Conservation (phyloP, 1,140 invertebrate species). For the Neodiprion pinetum region DNA sequence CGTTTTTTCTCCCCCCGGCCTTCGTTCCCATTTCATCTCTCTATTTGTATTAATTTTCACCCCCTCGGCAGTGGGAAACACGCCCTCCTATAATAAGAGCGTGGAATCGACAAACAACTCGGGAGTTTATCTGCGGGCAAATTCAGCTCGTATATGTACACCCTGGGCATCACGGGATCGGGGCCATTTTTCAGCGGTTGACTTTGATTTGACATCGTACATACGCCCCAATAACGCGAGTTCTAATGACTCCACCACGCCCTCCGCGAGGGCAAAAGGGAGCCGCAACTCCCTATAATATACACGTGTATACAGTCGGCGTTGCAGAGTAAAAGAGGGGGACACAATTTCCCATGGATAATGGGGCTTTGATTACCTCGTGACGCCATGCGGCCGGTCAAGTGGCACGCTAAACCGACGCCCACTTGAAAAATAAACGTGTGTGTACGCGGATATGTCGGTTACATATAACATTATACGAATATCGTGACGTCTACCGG, state of each 20-base stretch:
- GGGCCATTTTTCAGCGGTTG: slow-evolving; percentile 52
- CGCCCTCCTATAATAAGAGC: no score
- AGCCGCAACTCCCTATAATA: neutral
- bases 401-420: slow-evolving; percentile 48
- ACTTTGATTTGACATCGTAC: slow-evolving; percentile 49
- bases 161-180: slow-evolving; percentile 31
- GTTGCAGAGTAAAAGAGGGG: slow-evolving; percentile 31
- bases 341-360: slow-evolving; percentile 61
- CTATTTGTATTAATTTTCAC: no score
- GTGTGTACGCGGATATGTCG: neutral
- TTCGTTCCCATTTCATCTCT: no score
- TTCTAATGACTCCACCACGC: slow-evolving; percentile 38
- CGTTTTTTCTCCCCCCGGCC: no score
- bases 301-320: no score
- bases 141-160: slow-evolving; percentile 16
- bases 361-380: slow-evolving; percentile 60
- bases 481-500: no score
- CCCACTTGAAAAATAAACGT: slow-evolving; percentile 34
- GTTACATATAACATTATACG: no score
- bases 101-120: no score
- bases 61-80: no score
- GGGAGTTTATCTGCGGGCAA: slow-evolving; percentile 15
- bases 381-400: slow-evolving; percentile 54
- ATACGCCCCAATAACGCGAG: slow-evolving; percentile 1
- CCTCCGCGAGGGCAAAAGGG: slow-evolving; percentile 26